Evolutionary conservation across 2,888 invertebrate species (phyloP).

Genomic region (Eristalinus aeneus): DNA sequence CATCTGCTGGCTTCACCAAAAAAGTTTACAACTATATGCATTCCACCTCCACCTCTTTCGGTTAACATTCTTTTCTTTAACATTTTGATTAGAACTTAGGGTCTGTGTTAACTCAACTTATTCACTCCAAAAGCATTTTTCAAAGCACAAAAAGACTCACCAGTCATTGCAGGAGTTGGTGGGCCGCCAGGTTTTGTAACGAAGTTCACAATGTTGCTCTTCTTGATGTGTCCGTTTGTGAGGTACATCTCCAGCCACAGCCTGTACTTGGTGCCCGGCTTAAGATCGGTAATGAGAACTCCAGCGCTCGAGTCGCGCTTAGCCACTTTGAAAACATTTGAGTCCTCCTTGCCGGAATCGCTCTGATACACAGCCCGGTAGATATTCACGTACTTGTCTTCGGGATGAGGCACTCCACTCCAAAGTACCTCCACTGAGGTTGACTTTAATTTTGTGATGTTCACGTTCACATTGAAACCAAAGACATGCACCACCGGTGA

Average conservation of each 20-base stretch:
- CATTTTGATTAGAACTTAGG: no score
- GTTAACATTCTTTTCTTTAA: no score
- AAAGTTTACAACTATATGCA: no score
- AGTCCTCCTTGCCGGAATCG: slow-evolving; percentile 87
- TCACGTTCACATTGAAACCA: slow-evolving; percentile 90
- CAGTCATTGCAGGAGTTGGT: slow-evolving; percentile 80
- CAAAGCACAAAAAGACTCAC: slow-evolving; percentile 72
- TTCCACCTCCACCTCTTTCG: no score
- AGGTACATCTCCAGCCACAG: slow-evolving; percentile 94
- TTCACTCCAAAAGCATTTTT: no score
- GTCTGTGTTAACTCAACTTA: no score
- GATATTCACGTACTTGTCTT: slow-evolving; percentile 94
- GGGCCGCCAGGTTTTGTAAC: slow-evolving; percentile 88
- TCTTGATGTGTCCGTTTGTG: slow-evolving; percentile 93
- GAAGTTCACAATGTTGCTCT: slow-evolving; percentile 94
- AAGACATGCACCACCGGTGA: slow-evolving; percentile 88
- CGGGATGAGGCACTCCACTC: slow-evolving; percentile 93
- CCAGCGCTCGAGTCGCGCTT: slow-evolving; percentile 87
- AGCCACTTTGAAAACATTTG: slow-evolving; percentile 88
- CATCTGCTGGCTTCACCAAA: no score
- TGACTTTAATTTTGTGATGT: slow-evolving; percentile 88
- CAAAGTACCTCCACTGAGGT: slow-evolving; percentile 90
- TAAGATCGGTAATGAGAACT: slow-evolving; percentile 85
- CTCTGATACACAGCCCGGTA: slow-evolving; percentile 92
- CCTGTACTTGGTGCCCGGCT: slow-evolving; percentile 90